phyloP scores from a whole-genome alignment of 2,113 vertebrate species.

The Alligator mississippiensis region DNA sequence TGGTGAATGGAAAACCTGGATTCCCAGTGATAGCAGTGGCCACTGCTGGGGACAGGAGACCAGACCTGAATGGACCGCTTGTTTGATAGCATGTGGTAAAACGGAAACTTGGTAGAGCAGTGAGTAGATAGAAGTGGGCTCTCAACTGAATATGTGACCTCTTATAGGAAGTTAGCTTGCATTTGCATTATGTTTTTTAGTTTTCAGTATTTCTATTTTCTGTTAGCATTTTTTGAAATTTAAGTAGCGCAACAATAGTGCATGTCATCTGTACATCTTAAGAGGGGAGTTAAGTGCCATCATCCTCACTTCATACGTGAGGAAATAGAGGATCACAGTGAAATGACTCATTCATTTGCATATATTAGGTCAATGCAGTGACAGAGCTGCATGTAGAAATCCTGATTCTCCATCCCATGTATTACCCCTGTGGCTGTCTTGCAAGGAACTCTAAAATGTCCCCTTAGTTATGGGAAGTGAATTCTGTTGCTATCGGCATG shows the following conservation, averaged over 20 bases:
- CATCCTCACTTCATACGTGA: background rate
- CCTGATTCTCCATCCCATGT: background rate
- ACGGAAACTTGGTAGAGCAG: background rate
- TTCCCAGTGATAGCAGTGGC: background rate
- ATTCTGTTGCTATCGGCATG: background rate
- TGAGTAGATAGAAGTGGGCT: background rate
- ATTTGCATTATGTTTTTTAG: background rate
- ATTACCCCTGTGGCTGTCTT: background rate
- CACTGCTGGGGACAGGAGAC: background rate
- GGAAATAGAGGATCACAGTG: background rate
- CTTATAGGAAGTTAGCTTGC: background rate
- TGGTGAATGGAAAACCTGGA: too few species aligned
- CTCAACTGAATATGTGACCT: background rate
- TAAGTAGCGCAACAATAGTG: rapidly evolving
- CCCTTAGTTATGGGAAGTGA: background rate
- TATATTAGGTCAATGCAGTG: background rate
- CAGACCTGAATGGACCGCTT: background rate
- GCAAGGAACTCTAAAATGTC: background rate
- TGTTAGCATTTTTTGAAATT: background rate
- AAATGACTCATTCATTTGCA: background rate
- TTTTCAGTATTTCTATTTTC: background rate
- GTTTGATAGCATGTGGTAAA: too few species aligned
- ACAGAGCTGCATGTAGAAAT: background rate
- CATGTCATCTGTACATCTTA: too few species aligned
- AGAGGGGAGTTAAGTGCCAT: background rate